Evolutionary conservation across 2,113 vertebrate species (phyloP).

Genomic region (Saguinus imperator): DNA sequence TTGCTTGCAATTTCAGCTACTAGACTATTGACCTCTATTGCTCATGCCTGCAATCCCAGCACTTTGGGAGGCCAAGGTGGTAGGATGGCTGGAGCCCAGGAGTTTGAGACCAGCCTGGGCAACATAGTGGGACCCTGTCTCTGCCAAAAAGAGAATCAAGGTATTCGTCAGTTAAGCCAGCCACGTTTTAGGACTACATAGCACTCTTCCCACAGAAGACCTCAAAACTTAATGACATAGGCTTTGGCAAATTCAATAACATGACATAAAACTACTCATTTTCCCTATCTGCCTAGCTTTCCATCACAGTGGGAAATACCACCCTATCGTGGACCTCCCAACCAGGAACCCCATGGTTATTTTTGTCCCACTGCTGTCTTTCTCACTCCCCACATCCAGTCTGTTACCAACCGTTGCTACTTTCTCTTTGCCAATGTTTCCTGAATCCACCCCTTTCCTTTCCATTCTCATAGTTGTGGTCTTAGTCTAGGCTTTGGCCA

Average conservation of each 20-base stretch:
- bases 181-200: not conserved
- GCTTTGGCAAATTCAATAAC: constrained; percentile 48
- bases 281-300: constrained; percentile 57
- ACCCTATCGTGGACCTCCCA: constrained; percentile 58
- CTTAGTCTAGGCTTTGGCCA: constrained; percentile 62
- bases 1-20: not conserved
- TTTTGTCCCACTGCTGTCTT: constrained; percentile 66
- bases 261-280: constrained; percentile 41
- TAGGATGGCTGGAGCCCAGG: too few relatives aligned
- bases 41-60: too few relatives aligned
- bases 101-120: too few relatives aligned
- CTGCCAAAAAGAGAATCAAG: not conserved
- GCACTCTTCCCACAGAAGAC: constrained; percentile 34
- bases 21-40: not conserved
- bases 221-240: constrained; percentile 38
- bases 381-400: constrained; percentile 69
- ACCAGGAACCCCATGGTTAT: constrained; percentile 61
- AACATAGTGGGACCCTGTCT: too few relatives aligned
- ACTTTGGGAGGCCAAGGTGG: too few relatives aligned
- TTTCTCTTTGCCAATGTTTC: constrained; percentile 59
- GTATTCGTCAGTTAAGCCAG: not conserved
- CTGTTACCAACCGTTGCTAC: constrained; percentile 48
- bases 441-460: constrained; percentile 62
- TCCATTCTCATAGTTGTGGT: constrained; percentile 63
- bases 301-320: constrained; percentile 56